Evolutionary conservation across 2,888 invertebrate species (phyloP), one percentile per base, ranked within the genome.

Genomic region (Smittia aterrima): DNA sequence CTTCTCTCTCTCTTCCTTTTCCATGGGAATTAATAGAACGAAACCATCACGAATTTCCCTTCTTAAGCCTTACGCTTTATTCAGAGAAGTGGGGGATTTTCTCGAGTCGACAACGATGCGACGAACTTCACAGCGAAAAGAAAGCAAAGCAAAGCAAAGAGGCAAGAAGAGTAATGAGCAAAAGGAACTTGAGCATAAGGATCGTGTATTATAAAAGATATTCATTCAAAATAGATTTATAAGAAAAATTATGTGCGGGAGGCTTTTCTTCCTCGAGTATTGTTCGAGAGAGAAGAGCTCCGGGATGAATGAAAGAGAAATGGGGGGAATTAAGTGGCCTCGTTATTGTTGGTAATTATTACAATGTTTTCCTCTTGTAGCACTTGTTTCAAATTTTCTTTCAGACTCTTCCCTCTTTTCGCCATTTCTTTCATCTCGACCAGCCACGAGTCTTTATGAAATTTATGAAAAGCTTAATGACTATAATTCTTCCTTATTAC

Each of bases 261-360:
- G n/a, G 18, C 13, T 64, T 64, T 25, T 64, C 20, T 25, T 47
- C 11, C 16, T 47, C 38, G 38, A 38, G 16, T 16, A 24, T 32
- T n/a, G 38, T 66, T 38, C 32, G n/a, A n/a, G n/a, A 25, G 22
- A 13, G 27, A n/a, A 32, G 16, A 1, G 64, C 38, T 38, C 9
- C 9, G 9, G 9, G 38, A 38, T 9, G 38, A 38, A 38, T 38
- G 38, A 47, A 47, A 66, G 11, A 20, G 25, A 67, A 32, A 66
- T 66, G 47, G 71, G 18, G 32, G 54, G 54, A 71, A 71, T 71
- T 71, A 54, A 71, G 71, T 54, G 71, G 54, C 71, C 27, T 71
- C 54, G 47, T 71, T 71, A 71, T 71, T 71, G 71, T 71, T 71
- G 27, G 68, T 71, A 71, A 71, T 71, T 71, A 71, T 71, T 71